Percentiles rank a stretch among this genome's conserved stretches.
Conservation (phyloP, 37 sponge, comb jelly and placozoan species). For the Dysidea cf. avara region DNA sequence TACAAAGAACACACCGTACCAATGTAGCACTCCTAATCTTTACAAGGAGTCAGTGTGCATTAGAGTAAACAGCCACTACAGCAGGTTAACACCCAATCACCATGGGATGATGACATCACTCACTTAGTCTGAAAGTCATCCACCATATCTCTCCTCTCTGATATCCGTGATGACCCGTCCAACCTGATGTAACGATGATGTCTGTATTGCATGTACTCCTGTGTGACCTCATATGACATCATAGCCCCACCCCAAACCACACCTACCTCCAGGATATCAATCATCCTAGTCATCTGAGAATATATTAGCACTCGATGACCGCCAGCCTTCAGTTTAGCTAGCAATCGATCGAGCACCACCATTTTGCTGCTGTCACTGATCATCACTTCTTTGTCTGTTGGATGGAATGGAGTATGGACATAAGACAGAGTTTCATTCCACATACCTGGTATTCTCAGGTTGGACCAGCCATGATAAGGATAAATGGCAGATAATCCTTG, state of each 20-base stretch:
- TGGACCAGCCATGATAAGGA: slow-evolving; percentile 86
- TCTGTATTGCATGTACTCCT: slow-evolving; percentile 85
- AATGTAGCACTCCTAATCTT: too few relatives aligned
- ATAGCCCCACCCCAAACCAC: not conserved
- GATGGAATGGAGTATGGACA: not conserved
- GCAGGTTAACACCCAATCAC: too few relatives aligned
- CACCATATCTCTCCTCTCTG: slow-evolving; percentile 97
- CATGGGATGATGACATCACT: not conserved
- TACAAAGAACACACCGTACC: too few relatives aligned
- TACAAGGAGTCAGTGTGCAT: too few relatives aligned
- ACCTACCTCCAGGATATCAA: slow-evolving; percentile 83
- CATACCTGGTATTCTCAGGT: slow-evolving; percentile 83
- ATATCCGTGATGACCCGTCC: slow-evolving; percentile 92
- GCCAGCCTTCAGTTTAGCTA: slow-evolving; percentile 75
- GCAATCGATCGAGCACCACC: slow-evolving; percentile 82
- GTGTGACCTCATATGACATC: not conserved
- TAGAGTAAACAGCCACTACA: too few relatives aligned
- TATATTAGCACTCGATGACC: slow-evolving; percentile 90
- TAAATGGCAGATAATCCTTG: slow-evolving; percentile 53
- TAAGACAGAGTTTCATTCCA: not conserved
- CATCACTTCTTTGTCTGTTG: slow-evolving; percentile 78
- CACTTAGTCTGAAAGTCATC: slow-evolving; percentile 91
- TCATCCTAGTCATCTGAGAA: slow-evolving; percentile 96
- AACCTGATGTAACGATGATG: slow-evolving; percentile 84
- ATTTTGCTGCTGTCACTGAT: slow-evolving; percentile 91